Base-by-base conservation (phyloP, 2,888 invertebrate genomes). In the Tipula helvola region DNA sequence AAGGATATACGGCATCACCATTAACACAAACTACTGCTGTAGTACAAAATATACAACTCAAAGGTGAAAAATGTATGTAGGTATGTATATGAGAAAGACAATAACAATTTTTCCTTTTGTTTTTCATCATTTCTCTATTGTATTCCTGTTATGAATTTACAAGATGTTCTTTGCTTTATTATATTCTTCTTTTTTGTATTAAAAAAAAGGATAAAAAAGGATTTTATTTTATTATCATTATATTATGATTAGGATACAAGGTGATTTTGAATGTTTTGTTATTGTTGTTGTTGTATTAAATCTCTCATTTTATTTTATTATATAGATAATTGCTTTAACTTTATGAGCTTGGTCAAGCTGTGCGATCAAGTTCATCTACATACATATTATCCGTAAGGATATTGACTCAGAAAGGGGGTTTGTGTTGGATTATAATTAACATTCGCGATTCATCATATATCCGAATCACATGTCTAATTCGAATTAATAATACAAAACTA, bases 221-320 rank as follows among this genome's bases (percentile, higher is more conserved):
- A 71, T 71, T 71, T 71, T 71, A 71, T 71, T 71, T 71, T 71
- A 71, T 71, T 71, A 71, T 71, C 71, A 71, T 71, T 71, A 71
- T 71, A 71, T 71, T 71, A 71, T 71, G 71, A 71, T 71, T 71
- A 71, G 71, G 71, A 71, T 71, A 71, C 71, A 71, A 71, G 71
- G 71, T 71, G 71, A 71, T 71, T 71, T 28, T 71, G 28, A 71
- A 71, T 71, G 28, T 71, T 71, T 28, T 71, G 28, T 71, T 28
- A 71, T 71, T 71, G 71, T 28, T 71, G 71, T 71, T 71, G 71
- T 28, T 71, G 10, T 71, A 12, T 71, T 71, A 71, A 71, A 71
- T 71, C 71, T 71, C 10, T 71, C 71, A 71, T 71, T 71, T 71
- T 3, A 71, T 71, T 71, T 71, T 71, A 71, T 71, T 28, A 71